Base-by-base conservation (phyloP, 2,113 vertebrate species). In the Balaeniceps rex region DNA sequence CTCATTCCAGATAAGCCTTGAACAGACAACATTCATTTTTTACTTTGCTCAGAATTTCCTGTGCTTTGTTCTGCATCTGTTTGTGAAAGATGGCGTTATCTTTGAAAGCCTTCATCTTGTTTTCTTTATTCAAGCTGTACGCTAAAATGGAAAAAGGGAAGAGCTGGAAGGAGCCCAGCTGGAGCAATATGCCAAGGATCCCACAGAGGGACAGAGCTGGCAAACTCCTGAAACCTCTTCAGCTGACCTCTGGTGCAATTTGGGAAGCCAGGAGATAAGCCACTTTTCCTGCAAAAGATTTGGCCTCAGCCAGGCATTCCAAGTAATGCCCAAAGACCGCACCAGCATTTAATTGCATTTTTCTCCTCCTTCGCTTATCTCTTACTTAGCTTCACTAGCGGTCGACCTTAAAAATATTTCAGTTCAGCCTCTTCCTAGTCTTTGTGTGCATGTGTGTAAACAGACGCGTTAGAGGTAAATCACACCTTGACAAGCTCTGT, bases 161-260 rank as follows among this genome's bases (percentile, higher is more conserved):
- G 83, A 96, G 94, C 90, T 98, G 97, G 96, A 97, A 97, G 90
- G 66, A 95, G 89, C 95, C 95, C 97, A 97, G 96, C 93, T 96
- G 96, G 94, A 97, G 91, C 93, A 96, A 55, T 95, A 64, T 93
- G 93, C 74, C 75, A 84, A 44, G 90, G 95, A 95, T 97, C 71
- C 87, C 95, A 70, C 77, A 61, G 94, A 89, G 95, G 82, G 34
- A 76, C 89, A 71, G 93, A 94, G 76, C 85, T 97, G 97, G 97
- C 96, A 97, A 47, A 87, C 84, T 93, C 89, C 68, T 88, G 74
- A 69, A 88, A 76, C 78, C 83, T 96, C 77, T 90, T 87, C 78
- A 91, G 58, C 69, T 96, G 96, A 97, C 92, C 87, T 89, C 75
- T 97, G 46, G 79, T 94, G 76, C 80, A 90, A 52, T 95, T 77